Evolutionary conservation across 2,888 invertebrate species (phyloP), one percentile per base, ranked within the genome.

Genomic region (Clistopyga incitator): DNA sequence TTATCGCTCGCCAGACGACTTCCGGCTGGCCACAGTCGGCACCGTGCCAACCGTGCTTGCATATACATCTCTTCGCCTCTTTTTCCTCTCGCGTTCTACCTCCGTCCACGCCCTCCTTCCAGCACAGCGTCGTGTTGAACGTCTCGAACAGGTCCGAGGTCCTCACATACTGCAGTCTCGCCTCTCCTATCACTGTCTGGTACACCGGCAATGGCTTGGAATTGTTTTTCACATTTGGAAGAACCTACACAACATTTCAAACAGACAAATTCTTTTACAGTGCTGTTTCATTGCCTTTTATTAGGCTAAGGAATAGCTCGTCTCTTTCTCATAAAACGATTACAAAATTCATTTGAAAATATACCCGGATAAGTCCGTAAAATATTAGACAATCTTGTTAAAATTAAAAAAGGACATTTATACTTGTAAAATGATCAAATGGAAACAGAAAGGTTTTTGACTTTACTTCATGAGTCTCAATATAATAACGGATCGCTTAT

Each of bases 1-100:
- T 93, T 82, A 96, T 93, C 0, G 95, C 95, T 59, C 96, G 94
- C 95, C 96, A 96, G 15, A 95, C 94, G 11, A 96, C 95, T 91
- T 96, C 96, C 3, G 96, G 95, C 87, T 95, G 95, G 0, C 95
- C 95, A 88, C 96, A 96, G 87, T 96, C 95, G 10, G 93, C 93
- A 1, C 96, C 95, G 90, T 96, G 96, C 95, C 95, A 96, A 42
- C 95, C 95, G n/a, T 93, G 93, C 74, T 94, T 92, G 88, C 96
- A 96, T 18, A 93, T 92, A 86, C 96, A 96, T 87, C 88, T 90
- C 25, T 92, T 90, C 74, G 91, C 88, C 6, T 90, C 88, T 92
- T 86, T 81, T 2, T 86, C 88, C 3, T 78, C 84, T n/a, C 84
- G 81, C 89, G 90, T 92, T 54, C 89, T 87, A n/a, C 74, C 86